These are phyloP conservation scores for Rhynchomys soricoides DNA, from an alignment of 2,113 vertebrate genomes.

Conservation along the genomic window DNA sequence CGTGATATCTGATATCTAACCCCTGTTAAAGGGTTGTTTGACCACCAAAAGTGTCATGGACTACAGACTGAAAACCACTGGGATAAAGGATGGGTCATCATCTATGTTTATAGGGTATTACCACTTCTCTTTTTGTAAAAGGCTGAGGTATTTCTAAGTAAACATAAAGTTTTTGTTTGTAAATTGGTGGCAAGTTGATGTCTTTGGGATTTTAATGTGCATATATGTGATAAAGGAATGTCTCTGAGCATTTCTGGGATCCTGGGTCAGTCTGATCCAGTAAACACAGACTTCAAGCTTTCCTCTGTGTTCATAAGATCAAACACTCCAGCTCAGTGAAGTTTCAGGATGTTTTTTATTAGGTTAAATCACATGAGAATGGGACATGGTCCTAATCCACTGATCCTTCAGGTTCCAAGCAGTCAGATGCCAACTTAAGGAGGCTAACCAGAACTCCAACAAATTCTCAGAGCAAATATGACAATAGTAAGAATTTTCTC, in stretches of 20 bases:
- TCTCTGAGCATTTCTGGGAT: background rate
- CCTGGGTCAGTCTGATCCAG: background rate
- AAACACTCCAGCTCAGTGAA: background rate
- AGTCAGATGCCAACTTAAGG: background rate
- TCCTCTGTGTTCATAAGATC: background rate
- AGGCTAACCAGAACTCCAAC: background rate
- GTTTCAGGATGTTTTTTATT: background rate
- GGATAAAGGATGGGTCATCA: background rate
- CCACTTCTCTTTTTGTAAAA: background rate
- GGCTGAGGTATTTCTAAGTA: background rate
- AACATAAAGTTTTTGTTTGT: background rate
- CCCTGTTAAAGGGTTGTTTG: background rate
- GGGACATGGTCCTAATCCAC: background rate
- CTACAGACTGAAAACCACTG: background rate
- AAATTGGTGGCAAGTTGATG: background rate
- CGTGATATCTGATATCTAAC: background rate
- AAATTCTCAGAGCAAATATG: background rate
- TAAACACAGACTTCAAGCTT: background rate
- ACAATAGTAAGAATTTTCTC: background rate
- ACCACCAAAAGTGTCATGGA: no score
- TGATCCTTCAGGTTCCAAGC: background rate
- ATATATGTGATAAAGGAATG: background rate
- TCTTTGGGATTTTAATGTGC: background rate
- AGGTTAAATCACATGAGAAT: background rate
- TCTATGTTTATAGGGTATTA: background rate